Evolutionary conservation across 2,113 vertebrate genomes (phyloP).

Genomic region (Rhinichthys klamathensis): DNA sequence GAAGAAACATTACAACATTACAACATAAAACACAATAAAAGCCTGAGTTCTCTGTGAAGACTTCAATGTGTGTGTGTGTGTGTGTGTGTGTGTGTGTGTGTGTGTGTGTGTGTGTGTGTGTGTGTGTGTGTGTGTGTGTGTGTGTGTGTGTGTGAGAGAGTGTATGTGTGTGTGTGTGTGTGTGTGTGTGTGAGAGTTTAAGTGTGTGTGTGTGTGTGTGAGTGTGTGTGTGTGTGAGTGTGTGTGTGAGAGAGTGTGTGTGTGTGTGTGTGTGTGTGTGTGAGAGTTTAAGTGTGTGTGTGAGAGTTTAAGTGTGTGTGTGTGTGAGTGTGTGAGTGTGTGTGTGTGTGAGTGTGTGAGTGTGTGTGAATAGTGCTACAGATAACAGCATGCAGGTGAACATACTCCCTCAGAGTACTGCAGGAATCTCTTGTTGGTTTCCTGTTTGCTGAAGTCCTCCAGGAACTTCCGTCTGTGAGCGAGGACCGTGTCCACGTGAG

Average conservation of each 20-base stretch:
- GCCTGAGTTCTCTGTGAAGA: background rate
- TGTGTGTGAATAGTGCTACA: background rate
- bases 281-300: no score
- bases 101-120: no score
- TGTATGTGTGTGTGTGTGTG: background rate
- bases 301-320: no score
- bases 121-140: no score
- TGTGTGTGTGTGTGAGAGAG: background rate
- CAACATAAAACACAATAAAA: background rate
- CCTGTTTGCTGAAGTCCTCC: slow-evolving; percentile 87
- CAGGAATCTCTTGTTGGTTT: slow-evolving; percentile 91
- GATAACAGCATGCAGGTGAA: background rate
- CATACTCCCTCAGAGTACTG: slow-evolving; percentile 89
- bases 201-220: background rate
- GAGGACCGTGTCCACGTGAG: slow-evolving; percentile 96
- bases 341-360: no score
- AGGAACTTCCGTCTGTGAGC: slow-evolving; percentile 90
- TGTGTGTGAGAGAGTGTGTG: no score
- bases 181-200: no score
- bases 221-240: no score
- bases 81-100: no score
- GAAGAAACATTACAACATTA: background rate
- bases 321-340: no score
- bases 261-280: no score
- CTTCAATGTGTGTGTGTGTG: background rate